These are phyloP conservation scores for Sebastolobus alascanus DNA, from an alignment of 2,797 vertebrate genomes.

Conservation along the genomic window DNA sequence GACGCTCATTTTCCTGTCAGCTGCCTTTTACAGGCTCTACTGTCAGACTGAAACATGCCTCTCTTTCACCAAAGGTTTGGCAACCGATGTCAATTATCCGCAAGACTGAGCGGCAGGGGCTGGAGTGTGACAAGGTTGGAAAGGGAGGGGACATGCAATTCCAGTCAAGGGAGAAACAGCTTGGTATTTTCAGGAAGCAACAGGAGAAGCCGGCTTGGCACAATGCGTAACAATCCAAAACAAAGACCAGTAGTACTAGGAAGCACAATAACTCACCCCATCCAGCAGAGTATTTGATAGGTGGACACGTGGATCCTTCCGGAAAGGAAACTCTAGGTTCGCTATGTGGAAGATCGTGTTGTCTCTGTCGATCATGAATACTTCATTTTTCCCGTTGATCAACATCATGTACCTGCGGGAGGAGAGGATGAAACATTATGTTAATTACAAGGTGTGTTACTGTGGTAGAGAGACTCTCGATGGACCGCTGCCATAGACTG, in stretches of 20 bases:
- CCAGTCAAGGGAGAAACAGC: constrained; percentile 4
- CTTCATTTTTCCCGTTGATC: constrained; percentile 96
- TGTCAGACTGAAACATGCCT: constrained; percentile 15
- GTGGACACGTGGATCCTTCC: constrained; percentile 93
- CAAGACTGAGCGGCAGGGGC: constrained; percentile 31
- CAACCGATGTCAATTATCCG: constrained; percentile 59
- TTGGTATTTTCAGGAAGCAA: not conserved
- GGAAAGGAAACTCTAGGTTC: constrained; percentile 96
- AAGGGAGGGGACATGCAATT: not conserved
- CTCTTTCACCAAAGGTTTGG: constrained; percentile 30
- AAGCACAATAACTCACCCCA: constrained; percentile 89
- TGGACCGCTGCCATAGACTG: not conserved
- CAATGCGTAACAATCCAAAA: constrained; percentile 16
- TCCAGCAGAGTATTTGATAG: constrained; percentile 94
- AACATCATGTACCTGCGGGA: constrained; percentile 97
- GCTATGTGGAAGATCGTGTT: constrained; percentile 94
- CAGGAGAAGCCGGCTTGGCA: not conserved
- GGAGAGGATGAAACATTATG: constrained; percentile 20
- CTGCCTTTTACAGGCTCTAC: constrained; percentile 11
- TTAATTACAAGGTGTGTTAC: not conserved
- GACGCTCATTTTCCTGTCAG: constrained; percentile 31
- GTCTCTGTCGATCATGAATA: constrained; percentile 98
- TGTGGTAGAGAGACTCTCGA: not conserved
- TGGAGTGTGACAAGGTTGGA: constrained; percentile 1
- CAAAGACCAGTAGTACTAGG: constrained; percentile 15